These are phyloP conservation scores for Centroberyx gerrardi DNA, from an alignment of 2,797 vertebrate genomes.

Conservation along the genomic window DNA sequence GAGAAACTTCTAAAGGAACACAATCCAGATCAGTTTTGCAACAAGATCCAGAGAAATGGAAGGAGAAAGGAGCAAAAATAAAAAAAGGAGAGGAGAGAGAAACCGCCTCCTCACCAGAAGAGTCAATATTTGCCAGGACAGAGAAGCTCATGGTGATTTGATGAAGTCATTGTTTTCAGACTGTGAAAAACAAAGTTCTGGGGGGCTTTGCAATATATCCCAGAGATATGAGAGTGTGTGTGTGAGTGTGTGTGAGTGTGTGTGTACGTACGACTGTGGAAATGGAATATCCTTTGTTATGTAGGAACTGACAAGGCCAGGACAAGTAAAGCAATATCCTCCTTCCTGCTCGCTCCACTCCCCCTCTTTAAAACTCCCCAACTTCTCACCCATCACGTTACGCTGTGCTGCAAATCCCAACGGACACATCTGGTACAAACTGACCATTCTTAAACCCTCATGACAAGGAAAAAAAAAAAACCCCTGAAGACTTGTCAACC, in stretches of 20 bases:
- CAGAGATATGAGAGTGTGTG: constrained; percentile 17
- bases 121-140: constrained; percentile 61
- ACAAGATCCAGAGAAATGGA: too few relatives aligned
- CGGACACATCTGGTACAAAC: constrained; percentile 30
- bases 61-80: background rate
- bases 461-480: too few relatives aligned
- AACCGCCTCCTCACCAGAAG: constrained; percentile 38
- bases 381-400: constrained; percentile 7
- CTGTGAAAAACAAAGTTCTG: constrained; percentile 9
- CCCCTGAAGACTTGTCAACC: background rate
- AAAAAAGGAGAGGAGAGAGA: constrained; percentile 31
- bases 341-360: constrained; percentile 10
- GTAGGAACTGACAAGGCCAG: constrained; percentile 42
- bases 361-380: constrained; percentile 3
- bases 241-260: constrained; percentile 7
- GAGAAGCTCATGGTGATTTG: constrained; percentile 20
- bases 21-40: background rate
- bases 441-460: background rate
- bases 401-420: constrained; percentile 22
- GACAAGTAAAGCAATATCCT: constrained; percentile 58
- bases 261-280: constrained; percentile 23
- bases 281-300: constrained; percentile 65
- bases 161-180: constrained; percentile 53
- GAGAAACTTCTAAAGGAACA: background rate
- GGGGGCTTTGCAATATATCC: background rate